Evolutionary conservation across 2,113 vertebrate genomes (phyloP), one percentile per base, ranked within the genome.

Genomic region (Phaetusa simplex): DNA sequence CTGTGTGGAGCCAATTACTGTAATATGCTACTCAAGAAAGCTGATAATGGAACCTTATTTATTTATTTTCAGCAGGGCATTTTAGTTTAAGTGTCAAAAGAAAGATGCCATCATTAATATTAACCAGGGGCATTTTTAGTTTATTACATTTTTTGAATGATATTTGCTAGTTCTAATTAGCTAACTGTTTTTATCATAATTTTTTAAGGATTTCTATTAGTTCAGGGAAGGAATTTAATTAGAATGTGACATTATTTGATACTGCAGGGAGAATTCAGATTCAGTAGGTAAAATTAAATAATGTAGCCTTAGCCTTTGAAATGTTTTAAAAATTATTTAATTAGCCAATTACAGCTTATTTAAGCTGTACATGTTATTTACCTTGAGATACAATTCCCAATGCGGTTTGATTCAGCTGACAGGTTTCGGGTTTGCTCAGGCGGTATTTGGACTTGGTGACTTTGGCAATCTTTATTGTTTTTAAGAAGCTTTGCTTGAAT

Each of bases 301-400:
- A 93, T 4, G 4, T 56, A 82, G 36, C 36, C 52, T 43, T 90
- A 90, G 90, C 43, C 74, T 94, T 91, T 94, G 70, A 80, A 94
- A 95, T 94, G 84, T 94, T 97, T 96, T 94, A 40, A n/a, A 85
- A 87, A 93, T 95, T 90, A 91, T 93, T 96, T 95, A 95, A 95
- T 96, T 93, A 88, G 58, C 27, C 82, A 87, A 79, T 96, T 95
- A 73, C 23, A 82, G 27, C 22, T 96, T 96, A 91, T 76, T 97
- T 94, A 94, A 95, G 17, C 43, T 26, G 52, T 89, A 32, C 61
- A 49, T 0, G 4, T 95, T 95, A 97, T 94, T 96, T 96, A 93
- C 93, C 61, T 91, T 94, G 73, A 88, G 49, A 91, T 80, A 80
- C 27, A 91, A 85, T 85, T 90, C 84, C 90, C 78, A 62, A 0